Conservation (phyloP, 2,888 invertebrate genomes). For the Oithona nana region DNA sequence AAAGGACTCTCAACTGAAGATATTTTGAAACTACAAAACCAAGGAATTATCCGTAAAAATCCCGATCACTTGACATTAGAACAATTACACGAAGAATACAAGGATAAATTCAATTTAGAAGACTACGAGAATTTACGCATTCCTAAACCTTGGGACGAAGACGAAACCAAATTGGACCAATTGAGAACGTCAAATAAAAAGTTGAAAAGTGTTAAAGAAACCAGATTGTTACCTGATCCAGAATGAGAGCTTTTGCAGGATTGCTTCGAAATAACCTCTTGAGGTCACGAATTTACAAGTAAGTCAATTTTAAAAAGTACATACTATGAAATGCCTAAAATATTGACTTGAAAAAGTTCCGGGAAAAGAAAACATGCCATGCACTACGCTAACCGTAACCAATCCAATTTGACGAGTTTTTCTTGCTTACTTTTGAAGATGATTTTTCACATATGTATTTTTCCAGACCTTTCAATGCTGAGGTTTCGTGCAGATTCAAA, state of each 20-base stretch:
- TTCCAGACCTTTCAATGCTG: no score
- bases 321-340: no score
- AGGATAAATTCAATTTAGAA: not conserved
- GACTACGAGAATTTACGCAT: not conserved
- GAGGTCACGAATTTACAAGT: slow-evolving; percentile 69
- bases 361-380: no score
- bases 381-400: no score
- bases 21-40: not conserved
- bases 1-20: not conserved
- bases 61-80: not conserved
- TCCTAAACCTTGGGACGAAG: not conserved
- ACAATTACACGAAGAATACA: not conserved
- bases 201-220: not conserved
- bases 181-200: not conserved
- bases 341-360: no score
- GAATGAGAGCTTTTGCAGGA: no score
- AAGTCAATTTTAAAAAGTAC: no score
- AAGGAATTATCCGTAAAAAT: not conserved
- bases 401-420: no score
- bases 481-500: no score
- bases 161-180: not conserved
- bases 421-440: no score
- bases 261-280: no score
- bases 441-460: no score
- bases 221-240: not conserved